Evolutionary conservation across 2,797 vertebrate species (phyloP).

Genomic region (Trachops cirrhosus): DNA sequence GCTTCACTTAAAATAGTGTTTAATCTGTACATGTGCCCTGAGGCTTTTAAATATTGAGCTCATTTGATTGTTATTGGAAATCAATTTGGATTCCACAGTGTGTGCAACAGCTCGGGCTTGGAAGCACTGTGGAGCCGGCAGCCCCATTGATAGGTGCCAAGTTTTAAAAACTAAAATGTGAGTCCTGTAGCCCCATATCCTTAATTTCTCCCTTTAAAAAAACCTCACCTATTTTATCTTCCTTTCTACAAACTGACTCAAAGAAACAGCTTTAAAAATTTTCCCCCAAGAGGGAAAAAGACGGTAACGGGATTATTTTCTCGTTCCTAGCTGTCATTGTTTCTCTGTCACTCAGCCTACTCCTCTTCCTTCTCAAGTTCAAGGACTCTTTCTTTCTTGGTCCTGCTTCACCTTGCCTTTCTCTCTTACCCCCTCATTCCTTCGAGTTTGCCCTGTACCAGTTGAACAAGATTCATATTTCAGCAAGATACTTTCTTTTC

Average conservation of each 20-base stretch:
- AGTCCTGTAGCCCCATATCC: neutral
- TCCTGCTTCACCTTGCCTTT: neutral
- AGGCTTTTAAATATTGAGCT: conserved; percentile 55
- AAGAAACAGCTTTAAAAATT: neutral
- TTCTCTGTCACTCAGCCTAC: neutral
- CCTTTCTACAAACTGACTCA: neutral
- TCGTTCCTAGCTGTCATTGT: neutral
- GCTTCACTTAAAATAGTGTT: conserved; percentile 57
- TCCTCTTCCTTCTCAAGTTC: neutral
- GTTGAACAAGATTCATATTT: neutral
- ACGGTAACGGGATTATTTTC: neutral
- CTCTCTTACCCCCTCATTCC: neutral
- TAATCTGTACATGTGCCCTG: conserved; percentile 50
- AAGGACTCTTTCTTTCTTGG: neutral
- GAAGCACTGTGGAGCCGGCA: neutral
- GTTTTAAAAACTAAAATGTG: neutral
- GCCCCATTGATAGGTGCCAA: neutral
- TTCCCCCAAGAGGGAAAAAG: neutral
- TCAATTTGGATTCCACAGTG: conserved; percentile 38
- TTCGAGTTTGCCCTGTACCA: neutral
- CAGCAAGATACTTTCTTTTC: neutral
- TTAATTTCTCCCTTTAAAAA: neutral
- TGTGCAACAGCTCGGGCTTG: neutral
- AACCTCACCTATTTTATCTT: neutral
- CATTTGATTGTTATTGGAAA: conserved; percentile 63